phyloP scores from a whole-genome alignment of 2,113 vertebrate species.

The Daphoenositta chrysoptera region DNA sequence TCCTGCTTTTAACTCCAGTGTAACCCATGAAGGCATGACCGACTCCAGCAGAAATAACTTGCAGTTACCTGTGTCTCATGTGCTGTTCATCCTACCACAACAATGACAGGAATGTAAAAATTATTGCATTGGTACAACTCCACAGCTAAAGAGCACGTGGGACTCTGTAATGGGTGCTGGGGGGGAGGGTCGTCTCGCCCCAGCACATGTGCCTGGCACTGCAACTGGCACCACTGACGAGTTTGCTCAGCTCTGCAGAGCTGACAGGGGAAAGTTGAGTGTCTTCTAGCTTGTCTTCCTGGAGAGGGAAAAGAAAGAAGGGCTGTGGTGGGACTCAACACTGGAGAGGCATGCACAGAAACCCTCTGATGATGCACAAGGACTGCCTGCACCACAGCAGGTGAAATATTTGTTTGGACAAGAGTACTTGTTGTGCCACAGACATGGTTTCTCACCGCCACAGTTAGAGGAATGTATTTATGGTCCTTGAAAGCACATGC shows the following conservation, averaged over 20 bases:
- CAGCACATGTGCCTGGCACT: fast-evolving
- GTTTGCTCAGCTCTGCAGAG: neutral
- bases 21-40: fast-evolving
- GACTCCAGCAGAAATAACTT: neutral
- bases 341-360: neutral
- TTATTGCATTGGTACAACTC: neutral
- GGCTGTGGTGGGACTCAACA: fast-evolving
- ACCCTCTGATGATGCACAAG: neutral
- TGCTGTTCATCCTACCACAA: neutral
- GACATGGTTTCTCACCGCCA: fast-evolving
- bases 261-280: neutral
- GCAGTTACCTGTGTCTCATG: neutral
- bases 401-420: neutral
- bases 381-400: neutral
- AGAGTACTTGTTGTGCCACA: neutral
- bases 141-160: neutral
- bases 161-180: neutral
- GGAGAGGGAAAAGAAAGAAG: neutral
- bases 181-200: neutral
- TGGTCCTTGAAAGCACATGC: neutral
- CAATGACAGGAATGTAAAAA: constrained; percentile 34
- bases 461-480: neutral
- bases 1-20: neutral
- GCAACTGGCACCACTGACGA: neutral
- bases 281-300: neutral